These are phyloP conservation scores for Ennomos erosarius DNA, from an alignment of 2,888 invertebrate genomes.

Conservation along the genomic window DNA sequence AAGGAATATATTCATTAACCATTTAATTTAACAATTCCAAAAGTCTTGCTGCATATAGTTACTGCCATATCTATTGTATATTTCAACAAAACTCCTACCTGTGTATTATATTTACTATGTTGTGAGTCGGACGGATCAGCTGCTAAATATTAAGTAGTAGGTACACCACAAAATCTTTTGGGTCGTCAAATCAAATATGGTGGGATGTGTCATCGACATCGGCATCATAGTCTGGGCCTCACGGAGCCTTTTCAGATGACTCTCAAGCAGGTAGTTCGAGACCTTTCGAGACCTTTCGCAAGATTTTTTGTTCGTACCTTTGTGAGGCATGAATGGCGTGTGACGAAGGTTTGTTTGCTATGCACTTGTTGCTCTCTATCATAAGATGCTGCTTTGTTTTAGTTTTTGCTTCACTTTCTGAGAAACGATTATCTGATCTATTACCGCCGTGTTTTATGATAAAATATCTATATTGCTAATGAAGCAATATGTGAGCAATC, in stretches of 20 bases:
- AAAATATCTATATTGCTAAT: conserved; percentile 17
- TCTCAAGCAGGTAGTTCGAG: conserved; percentile 69
- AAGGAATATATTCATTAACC: conserved; percentile 13
- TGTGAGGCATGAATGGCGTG: conserved; percentile 60
- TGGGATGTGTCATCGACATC: conserved; percentile 67
- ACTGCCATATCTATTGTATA: conserved; percentile 1
- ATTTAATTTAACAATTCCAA: conserved; percentile 1
- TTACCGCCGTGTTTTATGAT: conserved; percentile 12
- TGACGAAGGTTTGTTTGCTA: conserved; percentile 53
- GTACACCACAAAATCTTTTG: conserved; percentile 40
- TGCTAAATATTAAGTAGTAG: conserved; percentile 50
- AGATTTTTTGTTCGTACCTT: conserved; percentile 67
- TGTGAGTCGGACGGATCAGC: conserved; percentile 63
- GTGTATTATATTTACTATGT: conserved; percentile 34
- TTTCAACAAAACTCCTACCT: conserved; percentile 22
- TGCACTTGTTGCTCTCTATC: conserved; percentile 60
- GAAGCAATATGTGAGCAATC: conserved; percentile 32
- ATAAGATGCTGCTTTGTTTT: conserved; percentile 46
- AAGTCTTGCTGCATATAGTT: neutral
- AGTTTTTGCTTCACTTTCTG: conserved; percentile 31
- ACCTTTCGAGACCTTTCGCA: conserved; percentile 66
- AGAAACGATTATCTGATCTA: conserved; percentile 27
- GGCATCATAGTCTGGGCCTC: conserved; percentile 45
- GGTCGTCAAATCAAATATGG: conserved; percentile 49
- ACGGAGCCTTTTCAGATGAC: conserved; percentile 51